These are phyloP conservation scores for Plumapathes pennacea DNA, from an alignment of 92 coral and sea anemone genomes.

Conservation along the genomic window DNA sequence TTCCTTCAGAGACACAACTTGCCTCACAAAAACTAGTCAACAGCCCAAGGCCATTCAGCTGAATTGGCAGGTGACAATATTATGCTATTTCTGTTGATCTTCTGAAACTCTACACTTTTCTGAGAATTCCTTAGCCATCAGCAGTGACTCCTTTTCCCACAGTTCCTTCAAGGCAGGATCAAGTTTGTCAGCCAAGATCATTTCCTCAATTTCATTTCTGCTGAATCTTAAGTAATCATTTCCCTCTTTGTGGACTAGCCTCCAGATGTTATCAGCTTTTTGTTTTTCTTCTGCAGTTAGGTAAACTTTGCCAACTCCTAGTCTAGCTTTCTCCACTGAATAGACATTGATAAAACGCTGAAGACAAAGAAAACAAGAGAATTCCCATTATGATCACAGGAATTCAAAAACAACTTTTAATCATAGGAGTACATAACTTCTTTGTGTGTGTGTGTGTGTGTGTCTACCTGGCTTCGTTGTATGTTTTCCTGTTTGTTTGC, in stretches of 20 bases:
- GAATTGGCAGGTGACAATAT: too few species aligned
- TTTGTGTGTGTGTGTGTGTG: too few species aligned
- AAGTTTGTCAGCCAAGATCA: conserved; percentile 60
- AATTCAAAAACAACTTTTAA: neutral
- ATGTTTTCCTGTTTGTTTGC: too few species aligned
- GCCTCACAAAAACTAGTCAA: too few species aligned
- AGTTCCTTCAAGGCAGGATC: conserved; percentile 60
- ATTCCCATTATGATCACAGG: neutral
- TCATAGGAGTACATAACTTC: too few species aligned
- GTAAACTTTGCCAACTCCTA: conserved; percentile 62
- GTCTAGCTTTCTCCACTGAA: conserved; percentile 49
- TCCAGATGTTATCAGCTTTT: conserved; percentile 60
- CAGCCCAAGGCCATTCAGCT: too few species aligned
- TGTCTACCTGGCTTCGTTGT: too few species aligned
- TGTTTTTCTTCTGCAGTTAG: conserved; percentile 48
- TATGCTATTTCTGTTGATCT: neutral
- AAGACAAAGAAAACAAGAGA: neutral
- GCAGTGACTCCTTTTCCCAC: conserved; percentile 51
- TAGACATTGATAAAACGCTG: conserved; percentile 73
- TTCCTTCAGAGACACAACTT: too few species aligned
- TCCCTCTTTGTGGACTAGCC: conserved; percentile 46
- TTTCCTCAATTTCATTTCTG: conserved; percentile 72
- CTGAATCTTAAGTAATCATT: conserved; percentile 48
- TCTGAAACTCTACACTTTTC: conserved; percentile 53
- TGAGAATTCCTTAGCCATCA: conserved; percentile 38